These are phyloP conservation scores for Periophthalmus magnuspinnatus DNA, from an alignment of 2,797 vertebrate species.

Conservation along the genomic window DNA sequence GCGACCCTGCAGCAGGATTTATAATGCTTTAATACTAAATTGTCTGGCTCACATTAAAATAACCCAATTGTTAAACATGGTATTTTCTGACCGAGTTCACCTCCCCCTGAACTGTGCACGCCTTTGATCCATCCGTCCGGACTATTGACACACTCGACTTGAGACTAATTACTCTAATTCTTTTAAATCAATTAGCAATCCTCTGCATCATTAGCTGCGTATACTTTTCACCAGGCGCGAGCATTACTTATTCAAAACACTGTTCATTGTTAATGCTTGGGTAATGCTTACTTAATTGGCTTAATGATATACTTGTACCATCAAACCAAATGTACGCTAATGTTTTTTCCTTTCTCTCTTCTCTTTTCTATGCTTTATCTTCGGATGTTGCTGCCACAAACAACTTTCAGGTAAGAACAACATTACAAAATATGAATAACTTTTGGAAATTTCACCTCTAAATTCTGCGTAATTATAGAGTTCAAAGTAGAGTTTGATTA, in stretches of 20 bases:
- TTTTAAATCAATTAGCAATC: constrained; percentile 76
- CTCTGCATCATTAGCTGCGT: constrained; percentile 71
- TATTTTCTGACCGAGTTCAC: constrained; percentile 5
- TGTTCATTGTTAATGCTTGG: constrained; percentile 54
- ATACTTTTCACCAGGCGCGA: constrained; percentile 58
- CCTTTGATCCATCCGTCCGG: constrained; percentile 27
- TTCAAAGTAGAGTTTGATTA: constrained; percentile 30
- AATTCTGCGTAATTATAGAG: constrained; percentile 14
- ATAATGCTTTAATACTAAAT: no score
- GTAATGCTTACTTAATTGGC: constrained; percentile 56
- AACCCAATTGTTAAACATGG: background rate
- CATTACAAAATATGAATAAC: background rate
- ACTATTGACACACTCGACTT: constrained; percentile 56
- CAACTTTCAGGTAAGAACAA: constrained; percentile 62
- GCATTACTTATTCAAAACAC: constrained; percentile 62
- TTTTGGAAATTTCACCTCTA: background rate
- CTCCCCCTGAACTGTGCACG: constrained; percentile 34
- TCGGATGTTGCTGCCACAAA: constrained; percentile 7
- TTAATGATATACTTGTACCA: constrained; percentile 41
- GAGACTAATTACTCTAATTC: constrained; percentile 70
- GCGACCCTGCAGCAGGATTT: no score
- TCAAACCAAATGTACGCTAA: constrained; percentile 16
- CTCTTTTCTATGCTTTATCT: constrained; percentile 28
- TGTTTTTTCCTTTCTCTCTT: constrained; percentile 15
- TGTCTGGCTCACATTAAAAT: no score